Conservation (phyloP, 2,113 vertebrate species). For the Rana temporaria region DNA sequence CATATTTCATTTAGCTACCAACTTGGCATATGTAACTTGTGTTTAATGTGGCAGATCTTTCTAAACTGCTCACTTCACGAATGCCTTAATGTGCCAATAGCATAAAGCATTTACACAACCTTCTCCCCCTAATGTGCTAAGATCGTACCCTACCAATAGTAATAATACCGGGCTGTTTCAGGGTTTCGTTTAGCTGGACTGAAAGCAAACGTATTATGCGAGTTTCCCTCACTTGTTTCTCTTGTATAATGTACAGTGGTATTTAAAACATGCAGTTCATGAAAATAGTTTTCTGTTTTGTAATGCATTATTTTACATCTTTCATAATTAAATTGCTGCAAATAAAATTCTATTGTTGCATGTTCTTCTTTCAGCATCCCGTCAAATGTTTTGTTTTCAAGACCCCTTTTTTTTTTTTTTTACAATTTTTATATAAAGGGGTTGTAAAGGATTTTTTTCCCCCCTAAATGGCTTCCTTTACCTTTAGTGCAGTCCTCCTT, state of each 20-base stretch:
- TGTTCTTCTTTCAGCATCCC: conserved; percentile 5
- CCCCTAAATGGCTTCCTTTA: too few species aligned
- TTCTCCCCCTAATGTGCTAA: not conserved
- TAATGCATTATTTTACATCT: conserved; percentile 70
- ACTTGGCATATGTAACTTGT: too few species aligned
- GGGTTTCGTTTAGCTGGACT: not conserved
- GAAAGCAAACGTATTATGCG: conserved; percentile 21
- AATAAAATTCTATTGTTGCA: conserved; percentile 58
- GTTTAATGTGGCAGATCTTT: not conserved
- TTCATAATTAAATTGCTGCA: conserved; percentile 71
- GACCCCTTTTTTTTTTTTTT: not conserved
- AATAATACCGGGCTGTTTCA: conserved; percentile 19
- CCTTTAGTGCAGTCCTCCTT: too few species aligned
- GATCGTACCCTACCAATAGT: conserved; percentile 14
- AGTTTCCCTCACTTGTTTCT: conserved; percentile 28
- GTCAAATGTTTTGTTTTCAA: not conserved
- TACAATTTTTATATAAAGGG: too few species aligned
- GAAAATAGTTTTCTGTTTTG: conserved; percentile 68
- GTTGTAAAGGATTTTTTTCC: too few species aligned
- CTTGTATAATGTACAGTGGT: conserved; percentile 58
- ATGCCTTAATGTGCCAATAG: conserved; percentile 47
- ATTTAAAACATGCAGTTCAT: conserved; percentile 68
- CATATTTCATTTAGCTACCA: too few species aligned
- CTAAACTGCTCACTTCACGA: conserved; percentile 5
- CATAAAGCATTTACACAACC: not conserved